phyloP scores from a whole-genome alignment of 2,113 vertebrate genomes.

The Microcebus jonahi region DNA sequence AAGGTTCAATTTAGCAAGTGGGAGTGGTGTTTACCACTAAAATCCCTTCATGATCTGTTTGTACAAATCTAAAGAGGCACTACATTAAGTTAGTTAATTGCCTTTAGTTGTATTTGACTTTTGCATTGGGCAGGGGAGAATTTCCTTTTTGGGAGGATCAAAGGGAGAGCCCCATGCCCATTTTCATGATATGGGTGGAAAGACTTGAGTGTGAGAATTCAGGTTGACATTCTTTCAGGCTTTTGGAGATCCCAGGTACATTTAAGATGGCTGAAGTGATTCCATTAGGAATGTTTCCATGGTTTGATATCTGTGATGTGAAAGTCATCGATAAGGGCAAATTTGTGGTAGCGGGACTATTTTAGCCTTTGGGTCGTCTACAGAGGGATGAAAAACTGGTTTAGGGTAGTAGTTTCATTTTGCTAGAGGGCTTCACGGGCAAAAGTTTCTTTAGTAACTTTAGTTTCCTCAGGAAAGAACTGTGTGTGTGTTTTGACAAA shows the following conservation, averaged over 20 bases:
- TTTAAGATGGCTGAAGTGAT: slow-evolving; percentile 14
- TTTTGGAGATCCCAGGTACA: not conserved
- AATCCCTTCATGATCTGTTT: not conserved
- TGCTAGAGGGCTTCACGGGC: not conserved
- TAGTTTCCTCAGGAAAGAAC: not conserved
- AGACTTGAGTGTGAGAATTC: not conserved
- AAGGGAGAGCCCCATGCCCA: not conserved
- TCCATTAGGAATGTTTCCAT: not conserved
- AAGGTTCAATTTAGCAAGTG: slow-evolving; percentile 35
- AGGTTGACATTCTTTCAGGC: not conserved
- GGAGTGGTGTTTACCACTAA: not conserved
- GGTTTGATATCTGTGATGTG: not conserved
- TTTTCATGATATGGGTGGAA: not conserved
- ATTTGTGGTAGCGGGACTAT: not conserved
- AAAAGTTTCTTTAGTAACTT: not conserved
- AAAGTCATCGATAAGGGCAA: not conserved
- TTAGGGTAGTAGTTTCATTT: not conserved
- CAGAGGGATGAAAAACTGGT: not conserved
- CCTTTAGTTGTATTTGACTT: not conserved
- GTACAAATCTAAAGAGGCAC: not conserved
- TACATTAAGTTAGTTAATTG: not conserved
- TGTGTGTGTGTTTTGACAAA: not conserved
- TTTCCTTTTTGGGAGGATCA: not conserved
- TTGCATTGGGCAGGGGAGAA: not conserved
- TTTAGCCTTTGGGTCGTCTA: not conserved